Evolutionary conservation across 2,888 invertebrate genomes (phyloP).

Genomic region (Drosophila barbarae): DNA sequence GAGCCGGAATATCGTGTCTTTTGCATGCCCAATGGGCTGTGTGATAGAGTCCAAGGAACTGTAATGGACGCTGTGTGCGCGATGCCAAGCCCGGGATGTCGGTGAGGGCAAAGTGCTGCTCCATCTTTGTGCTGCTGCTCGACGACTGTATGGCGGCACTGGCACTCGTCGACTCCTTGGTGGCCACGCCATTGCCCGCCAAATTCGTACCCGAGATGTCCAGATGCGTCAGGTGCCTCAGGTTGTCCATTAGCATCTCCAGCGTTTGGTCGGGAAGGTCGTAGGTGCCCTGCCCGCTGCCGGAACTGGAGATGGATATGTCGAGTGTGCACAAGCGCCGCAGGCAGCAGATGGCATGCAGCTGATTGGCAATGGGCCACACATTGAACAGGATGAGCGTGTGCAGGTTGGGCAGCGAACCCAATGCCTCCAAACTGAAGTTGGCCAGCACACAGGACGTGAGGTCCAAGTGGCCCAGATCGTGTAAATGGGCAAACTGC

Average conservation of each 20-base stretch:
- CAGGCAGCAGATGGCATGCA: conserved; percentile 83
- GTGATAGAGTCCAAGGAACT: conserved; percentile 95
- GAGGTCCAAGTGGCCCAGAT: conserved; percentile 78
- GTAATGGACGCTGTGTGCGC: conserved; percentile 87
- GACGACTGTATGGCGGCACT: conserved; percentile 39
- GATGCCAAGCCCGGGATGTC: conserved; percentile 93
- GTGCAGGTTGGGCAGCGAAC: conserved; percentile 84
- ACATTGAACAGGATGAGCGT: conserved; percentile 92
- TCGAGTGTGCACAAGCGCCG: conserved; percentile 87
- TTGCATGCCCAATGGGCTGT: conserved; percentile 94
- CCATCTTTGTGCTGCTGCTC: conserved; percentile 66
- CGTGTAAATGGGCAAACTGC: conserved; percentile 76
- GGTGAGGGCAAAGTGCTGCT: conserved; percentile 73
- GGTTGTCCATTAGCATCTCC: conserved; percentile 84
- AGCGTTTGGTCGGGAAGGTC: conserved; percentile 86
- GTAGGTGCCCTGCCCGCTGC: conserved; percentile 86
- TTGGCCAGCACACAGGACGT: conserved; percentile 79
- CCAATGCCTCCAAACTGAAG: conserved; percentile 80
- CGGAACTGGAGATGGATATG: conserved; percentile 86
- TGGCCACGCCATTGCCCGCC: conserved; percentile 90
- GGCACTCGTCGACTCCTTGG: conserved; percentile 77
- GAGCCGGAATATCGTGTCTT: conserved; percentile 94
- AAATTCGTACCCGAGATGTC: conserved; percentile 98
- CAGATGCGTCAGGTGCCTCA: conserved; percentile 88
- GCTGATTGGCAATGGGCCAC: conserved; percentile 82